Base-by-base conservation (phyloP, 2,888 invertebrate genomes). In the Drosophila stalkeri region DNA sequence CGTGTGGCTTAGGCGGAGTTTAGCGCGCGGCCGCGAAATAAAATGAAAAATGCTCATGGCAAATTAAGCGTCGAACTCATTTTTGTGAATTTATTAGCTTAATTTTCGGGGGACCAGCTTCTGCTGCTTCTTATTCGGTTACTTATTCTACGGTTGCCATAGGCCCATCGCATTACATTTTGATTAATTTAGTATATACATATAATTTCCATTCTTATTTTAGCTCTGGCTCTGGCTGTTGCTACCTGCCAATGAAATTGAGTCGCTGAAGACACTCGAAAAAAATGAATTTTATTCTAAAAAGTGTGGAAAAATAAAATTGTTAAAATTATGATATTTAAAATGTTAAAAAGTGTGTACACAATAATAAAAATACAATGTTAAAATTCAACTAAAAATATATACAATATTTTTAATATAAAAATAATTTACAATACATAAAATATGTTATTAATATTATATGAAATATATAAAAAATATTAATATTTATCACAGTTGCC, bases 21-120 rank as follows among this genome's bases (percentile, higher is more conserved):
- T 49, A 41, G 47, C 43, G 54, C 43, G 54, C 23, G 78, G 69
- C 41, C 75, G 84, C 77, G 77, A 67, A 80, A 82, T 80, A 72
- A 85, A 88, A 86, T 85, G 85, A 85, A 86, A 85, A 85, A 85
- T 88, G 89, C 85, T 86, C 72, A 86, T 84, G 82, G 87, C 89
- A 89, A 86, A 86, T 86, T 89, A 86, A 86, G 86, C 89, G 87
- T 75, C 89, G 89, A 88, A 86, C 86, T 89, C 77, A 86, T 86
- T 86, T 89, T 78, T 74, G 78, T 75, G 70, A 86, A 89, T 86
- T 87, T 89, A 89, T 89, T 89, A 82, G 85, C 77, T 78, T 82
- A 87, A 89, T 86, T 86, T 76, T 68, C 46, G 46, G 49, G 56
- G 20, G 43, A 16, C 46, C 64, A 35, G 51, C 31, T 49, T 33